Evolutionary conservation across 1,140 invertebrate genomes (phyloP), one percentile per base, ranked within the genome.

Genomic region (Elysia chlorotica): DNA sequence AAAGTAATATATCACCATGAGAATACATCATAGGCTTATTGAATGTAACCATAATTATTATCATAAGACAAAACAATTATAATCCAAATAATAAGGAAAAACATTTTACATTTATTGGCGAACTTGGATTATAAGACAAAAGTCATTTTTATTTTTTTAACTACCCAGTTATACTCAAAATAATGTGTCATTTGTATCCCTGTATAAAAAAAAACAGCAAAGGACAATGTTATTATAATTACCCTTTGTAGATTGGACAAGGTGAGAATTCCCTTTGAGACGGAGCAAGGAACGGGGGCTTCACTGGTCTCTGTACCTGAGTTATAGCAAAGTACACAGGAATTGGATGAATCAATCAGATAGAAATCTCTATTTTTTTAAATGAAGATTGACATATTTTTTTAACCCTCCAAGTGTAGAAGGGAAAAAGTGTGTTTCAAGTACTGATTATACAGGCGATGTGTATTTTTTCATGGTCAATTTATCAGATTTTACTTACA

Each of bases 161-260:
- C n/a, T 48, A 48, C 41, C n/a, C n/a, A 48, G 10, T 48, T 10
- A 48, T n/a, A 48, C 10, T 14, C 41, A 48, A 48, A 48, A 48
- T n/a, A 14, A 14, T 48, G 41, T 48, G n/a, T n/a, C 41, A 14
- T n/a, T 48, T 10, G n/a, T 14, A n/a, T 48, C 10, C 10, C 41
- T 10, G n/a, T 14, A 48, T 48, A n/a, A 14, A 14, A n/a, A 48
- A n/a, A 48, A n/a, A 48, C 10, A 48, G n/a, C 10, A 48, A n/a
- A 48, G n/a, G 41, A 48, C n/a, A 10, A 48, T 48, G 41, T 48
- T 48, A 48, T 25, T 25, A 35, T 14, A 35, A 72, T 70, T 76
- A 83, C 83, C 77, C 79, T 83, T 63, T 82, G 81, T 41, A 80
- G 67, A 59, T 82, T 85, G 6, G 78, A 76, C 28, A 85, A 74